Evolutionary conservation across 2,113 vertebrate species (phyloP).

Genomic region (Girardinichthys multiradiatus): DNA sequence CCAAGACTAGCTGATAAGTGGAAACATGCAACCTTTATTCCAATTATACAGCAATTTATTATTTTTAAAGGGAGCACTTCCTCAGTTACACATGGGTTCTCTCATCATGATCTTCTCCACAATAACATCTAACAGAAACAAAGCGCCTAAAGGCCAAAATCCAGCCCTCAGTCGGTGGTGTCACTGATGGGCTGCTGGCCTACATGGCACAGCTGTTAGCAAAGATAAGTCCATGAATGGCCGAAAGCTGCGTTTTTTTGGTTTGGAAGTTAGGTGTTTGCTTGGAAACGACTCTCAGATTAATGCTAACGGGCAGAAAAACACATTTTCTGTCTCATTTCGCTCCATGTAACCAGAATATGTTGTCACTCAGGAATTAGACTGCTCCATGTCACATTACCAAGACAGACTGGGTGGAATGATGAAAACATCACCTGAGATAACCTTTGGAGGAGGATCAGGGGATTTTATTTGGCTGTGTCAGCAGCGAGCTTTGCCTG

Average conservation of each 20-base stretch:
- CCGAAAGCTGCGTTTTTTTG: slow-evolving; percentile 29
- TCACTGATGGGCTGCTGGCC: slow-evolving; percentile 55
- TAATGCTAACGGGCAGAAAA: slow-evolving; percentile 39
- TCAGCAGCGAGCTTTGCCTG: slow-evolving; percentile 32
- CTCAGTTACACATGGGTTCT: neutral
- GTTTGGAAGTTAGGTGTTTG: slow-evolving; percentile 40
- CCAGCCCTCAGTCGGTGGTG: slow-evolving; percentile 27
- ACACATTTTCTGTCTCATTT: slow-evolving; percentile 22
- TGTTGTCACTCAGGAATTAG: slow-evolving; percentile 52
- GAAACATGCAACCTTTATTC: neutral
- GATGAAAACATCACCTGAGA: slow-evolving; percentile 47
- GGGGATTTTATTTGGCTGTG: slow-evolving; percentile 46
- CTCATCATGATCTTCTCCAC: neutral
- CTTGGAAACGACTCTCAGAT: slow-evolving; percentile 36
- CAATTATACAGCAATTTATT: neutral
- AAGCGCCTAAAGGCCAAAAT: slow-evolving; percentile 49
- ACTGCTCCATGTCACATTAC: slow-evolving; percentile 23
- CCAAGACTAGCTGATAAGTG: neutral
- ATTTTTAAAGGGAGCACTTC: neutral
- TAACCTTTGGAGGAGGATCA: slow-evolving; percentile 37
- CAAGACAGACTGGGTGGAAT: slow-evolving; percentile 38
- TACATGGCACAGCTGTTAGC: slow-evolving; percentile 69
- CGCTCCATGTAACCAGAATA: slow-evolving; percentile 43
- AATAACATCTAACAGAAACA: slow-evolving; percentile 48
- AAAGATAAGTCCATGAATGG: slow-evolving; percentile 43